Evolutionary conservation across 2,888 invertebrate species (phyloP), one percentile per base, ranked within the genome.

Genomic region (Caenorhabditis panamensis): DNA sequence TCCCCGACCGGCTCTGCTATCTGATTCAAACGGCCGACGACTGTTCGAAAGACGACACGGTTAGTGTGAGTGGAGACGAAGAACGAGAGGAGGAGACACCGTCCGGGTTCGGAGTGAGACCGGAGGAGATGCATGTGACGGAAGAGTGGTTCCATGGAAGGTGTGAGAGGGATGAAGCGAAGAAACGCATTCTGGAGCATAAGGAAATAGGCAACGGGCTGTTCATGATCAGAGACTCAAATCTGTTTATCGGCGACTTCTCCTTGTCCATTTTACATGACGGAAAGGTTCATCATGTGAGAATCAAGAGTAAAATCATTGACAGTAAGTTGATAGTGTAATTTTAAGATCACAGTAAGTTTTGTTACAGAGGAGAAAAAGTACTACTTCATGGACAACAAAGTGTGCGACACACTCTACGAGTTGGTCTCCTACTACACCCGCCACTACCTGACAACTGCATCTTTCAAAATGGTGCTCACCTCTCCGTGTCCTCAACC

Each of bases 181-280:
- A 86, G 16, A 73, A 67, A 20, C 86, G 89, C 18, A 81, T 90
- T 28, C 73, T 87, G 71, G 85, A 87, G 77, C 87, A 88, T 54
- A 78, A 71, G 49, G 85, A 85, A 11, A 94, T 94, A 82, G 94
- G 94, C 1, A 96, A 97, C 90, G 98, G 98, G 0, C 95, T 97
- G 0, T 99, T 96, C 92, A 93, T 99, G 61, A 96, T 99, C 9
- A 93, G 99, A 62, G 95, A 95, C 2, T 96, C 96, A 91, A 96
- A 96, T 88, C 95, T 95, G 87, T 96, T 96, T 86, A 93, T 93
- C 0, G 94, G 95, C 87, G 95, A 95, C 1, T 97, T 95, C 91
- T 96, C 96, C 16, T 95, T 99, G 87, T 97, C 97, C 78, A 98
- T 98, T 92, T 94, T 96, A 94, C 88, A 89, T 67, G 86, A 87